Evolutionary conservation across 2,888 invertebrate genomes (phyloP).

Genomic region (Cataglyphis rosenhaueri): DNA sequence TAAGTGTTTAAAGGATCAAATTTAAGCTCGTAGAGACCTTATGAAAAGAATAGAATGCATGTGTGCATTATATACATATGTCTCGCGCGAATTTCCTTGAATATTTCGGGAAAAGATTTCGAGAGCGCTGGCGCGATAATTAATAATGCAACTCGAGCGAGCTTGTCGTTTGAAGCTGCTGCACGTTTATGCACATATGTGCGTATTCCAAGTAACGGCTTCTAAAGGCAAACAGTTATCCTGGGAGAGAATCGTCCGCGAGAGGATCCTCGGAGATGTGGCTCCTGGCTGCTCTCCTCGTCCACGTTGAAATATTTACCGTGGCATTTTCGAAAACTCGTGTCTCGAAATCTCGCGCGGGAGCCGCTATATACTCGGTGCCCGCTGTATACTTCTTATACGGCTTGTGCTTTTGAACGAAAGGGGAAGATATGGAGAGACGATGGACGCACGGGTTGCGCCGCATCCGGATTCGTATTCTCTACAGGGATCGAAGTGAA

Average conservation of each 20-base stretch:
- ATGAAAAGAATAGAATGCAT: background rate
- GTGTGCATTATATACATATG: background rate
- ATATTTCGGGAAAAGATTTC: conserved; percentile 9
- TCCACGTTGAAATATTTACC: conserved; percentile 75
- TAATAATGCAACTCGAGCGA: conserved; percentile 31
- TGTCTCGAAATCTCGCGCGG: conserved; percentile 62
- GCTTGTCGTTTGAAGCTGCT: conserved; percentile 29
- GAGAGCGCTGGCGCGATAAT: conserved; percentile 7
- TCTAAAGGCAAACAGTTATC: conserved; percentile 67
- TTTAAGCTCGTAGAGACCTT: background rate
- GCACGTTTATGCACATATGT: conserved; percentile 45
- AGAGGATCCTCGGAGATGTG: conserved; percentile 7
- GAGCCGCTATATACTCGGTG: conserved; percentile 13
- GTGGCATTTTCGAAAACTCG: conserved; percentile 68
- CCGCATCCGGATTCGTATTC: conserved; percentile 39
- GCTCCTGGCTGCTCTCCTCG: conserved; percentile 54
- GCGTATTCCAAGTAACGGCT: conserved; percentile 46
- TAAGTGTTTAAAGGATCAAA: background rate
- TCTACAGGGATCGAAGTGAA: conserved; percentile 35
- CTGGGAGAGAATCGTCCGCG: conserved; percentile 16
- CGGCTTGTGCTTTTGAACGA: background rate
- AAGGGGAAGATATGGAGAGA: background rate
- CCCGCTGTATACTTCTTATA: conserved; percentile 7
- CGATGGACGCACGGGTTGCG: conserved; percentile 34
- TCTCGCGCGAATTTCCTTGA: background rate